Evolutionary conservation across 2,888 invertebrate genomes (phyloP).

Genomic region (Cantharis nigra): DNA sequence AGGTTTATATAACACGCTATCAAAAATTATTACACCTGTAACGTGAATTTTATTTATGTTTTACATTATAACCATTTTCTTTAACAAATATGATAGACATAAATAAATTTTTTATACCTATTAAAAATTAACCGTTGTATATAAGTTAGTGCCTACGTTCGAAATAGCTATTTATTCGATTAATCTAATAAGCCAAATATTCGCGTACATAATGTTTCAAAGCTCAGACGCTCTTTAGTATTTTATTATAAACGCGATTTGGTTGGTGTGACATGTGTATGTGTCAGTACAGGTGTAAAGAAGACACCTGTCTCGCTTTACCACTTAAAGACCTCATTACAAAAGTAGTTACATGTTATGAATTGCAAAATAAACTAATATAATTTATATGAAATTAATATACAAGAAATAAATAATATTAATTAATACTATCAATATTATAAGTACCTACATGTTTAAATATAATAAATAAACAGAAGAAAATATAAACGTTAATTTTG

Average conservation of each 20-base stretch:
- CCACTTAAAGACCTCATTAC: constrained; percentile 26
- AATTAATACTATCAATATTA: too few relatives aligned
- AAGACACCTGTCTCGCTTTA: constrained; percentile 41
- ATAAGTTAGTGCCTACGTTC: not conserved
- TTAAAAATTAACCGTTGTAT: not conserved
- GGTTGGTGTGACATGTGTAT: constrained; percentile 41
- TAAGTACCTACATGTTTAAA: too few relatives aligned
- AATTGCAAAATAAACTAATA: constrained; percentile 14
- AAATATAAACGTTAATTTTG: not conserved
- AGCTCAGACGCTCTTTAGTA: not conserved
- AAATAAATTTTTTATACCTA: not conserved
- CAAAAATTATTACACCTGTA: constrained; percentile 10
- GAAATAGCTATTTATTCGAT: not conserved
- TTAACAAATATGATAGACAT: not conserved
- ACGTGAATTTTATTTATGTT: not conserved
- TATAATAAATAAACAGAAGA: too few relatives aligned
- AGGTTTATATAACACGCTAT: constrained; percentile 23
- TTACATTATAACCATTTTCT: not conserved
- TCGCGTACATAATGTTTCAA: not conserved
- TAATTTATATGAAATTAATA: not conserved
- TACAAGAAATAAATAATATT: not conserved
- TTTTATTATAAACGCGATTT: constrained; percentile 6
- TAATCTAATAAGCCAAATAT: not conserved
- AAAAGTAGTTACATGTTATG: constrained; percentile 9
- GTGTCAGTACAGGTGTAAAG: constrained; percentile 45